These are phyloP conservation scores for Tupiocoris notatus DNA, from an alignment of 2,888 invertebrate genomes.

Conservation along the genomic window DNA sequence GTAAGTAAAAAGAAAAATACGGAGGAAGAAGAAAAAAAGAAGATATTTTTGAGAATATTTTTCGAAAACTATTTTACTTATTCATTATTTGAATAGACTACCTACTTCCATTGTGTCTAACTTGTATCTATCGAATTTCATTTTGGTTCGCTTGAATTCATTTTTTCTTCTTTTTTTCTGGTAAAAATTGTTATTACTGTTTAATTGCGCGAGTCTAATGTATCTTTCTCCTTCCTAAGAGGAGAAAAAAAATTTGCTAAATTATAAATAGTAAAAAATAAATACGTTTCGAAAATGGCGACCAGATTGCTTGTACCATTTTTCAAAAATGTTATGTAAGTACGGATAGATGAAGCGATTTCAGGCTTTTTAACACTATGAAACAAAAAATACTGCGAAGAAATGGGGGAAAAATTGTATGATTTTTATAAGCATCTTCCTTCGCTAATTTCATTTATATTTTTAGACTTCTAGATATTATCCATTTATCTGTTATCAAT, in stretches of 20 bases:
- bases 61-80: slow-evolving; percentile 22
- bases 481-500: slow-evolving; percentile 41
- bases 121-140: background rate
- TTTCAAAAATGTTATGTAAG: background rate
- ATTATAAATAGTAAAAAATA: too few species aligned
- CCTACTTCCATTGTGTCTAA: slow-evolving; percentile 3
- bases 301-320: background rate
- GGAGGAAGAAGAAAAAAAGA: background rate
- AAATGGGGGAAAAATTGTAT: too few species aligned
- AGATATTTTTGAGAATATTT: slow-evolving; percentile 19
- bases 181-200: too few species aligned
- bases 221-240: too few species aligned
- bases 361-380: slow-evolving; percentile 30
- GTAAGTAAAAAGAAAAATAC: too few species aligned
- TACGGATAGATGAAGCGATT: background rate
- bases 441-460: slow-evolving; percentile 39
- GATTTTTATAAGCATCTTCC: slow-evolving; percentile 39
- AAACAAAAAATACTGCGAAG: too few species aligned
- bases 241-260: too few species aligned
- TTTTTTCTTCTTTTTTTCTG: too few species aligned
- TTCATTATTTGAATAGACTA: slow-evolving; percentile 1
- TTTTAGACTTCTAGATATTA: slow-evolving; percentile 39
- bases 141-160: too few species aligned
- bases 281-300: background rate
- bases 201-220: too few species aligned